Base-by-base conservation (phyloP, 2,113 vertebrate genomes). In the Alaudala cheleensis region DNA sequence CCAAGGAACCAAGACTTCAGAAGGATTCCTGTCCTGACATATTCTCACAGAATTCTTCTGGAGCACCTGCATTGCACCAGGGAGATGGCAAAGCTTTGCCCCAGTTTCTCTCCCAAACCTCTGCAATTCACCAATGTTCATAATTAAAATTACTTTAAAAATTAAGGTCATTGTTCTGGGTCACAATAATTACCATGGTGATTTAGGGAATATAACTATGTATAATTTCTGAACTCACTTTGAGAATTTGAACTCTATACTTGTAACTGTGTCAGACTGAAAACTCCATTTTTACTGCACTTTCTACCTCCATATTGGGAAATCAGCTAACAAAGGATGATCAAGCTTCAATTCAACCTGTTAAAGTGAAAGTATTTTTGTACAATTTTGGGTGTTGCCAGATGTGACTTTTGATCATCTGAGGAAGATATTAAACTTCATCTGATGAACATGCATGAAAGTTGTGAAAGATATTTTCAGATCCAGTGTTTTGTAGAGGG, bases 181-280 rank as follows among this genome's bases (percentile, higher is more conserved):
- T 96, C 89, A 76, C 82, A 91, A 29, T 94, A 95, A 97, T 95
- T 96, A 93, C 76, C 17, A 7, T 51, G 39, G 86, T 94, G 86
- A 81, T 90, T 95, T 96, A 88, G 92, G 95, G 94, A 97, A 93
- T 95, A 90, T 31, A 21, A 25, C 58, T 90, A 58, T 50, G 58
- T 83, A 54, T 96, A 93, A 88, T 83, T 93, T 88, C 45, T 5
- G 2, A 83, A 83, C 19, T 90, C 31, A 29, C 24, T 82, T 58
- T 73, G 67, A 90, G 71, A 62, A 57, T 72, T 47, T 6, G 4
- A 77, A 47, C 62, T 80, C 31, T 71, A 7, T 72, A 21, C 20
- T 82, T 73, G 4, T 82, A 94, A 86, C 47, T 96, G 54, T 93
- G 88, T 95, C 90, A 94, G 64, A 29, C 33, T 93, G 62, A 57